phyloP scores from a whole-genome alignment of 2,888 invertebrate genomes.

The Drosophila formosana region DNA sequence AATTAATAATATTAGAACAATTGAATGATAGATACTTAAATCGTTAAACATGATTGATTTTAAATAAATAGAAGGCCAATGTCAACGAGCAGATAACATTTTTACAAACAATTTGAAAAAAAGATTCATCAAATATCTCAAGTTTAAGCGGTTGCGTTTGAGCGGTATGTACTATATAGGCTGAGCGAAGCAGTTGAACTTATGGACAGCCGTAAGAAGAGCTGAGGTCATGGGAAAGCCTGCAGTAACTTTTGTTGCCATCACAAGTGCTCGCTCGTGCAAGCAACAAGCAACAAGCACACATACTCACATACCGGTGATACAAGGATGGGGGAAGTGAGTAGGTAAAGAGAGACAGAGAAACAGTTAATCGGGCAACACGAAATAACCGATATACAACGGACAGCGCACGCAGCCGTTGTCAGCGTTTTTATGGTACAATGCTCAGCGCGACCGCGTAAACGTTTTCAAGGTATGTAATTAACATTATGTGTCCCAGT shows the following conservation, averaged over 20 bases:
- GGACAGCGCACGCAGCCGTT: constrained; percentile 36
- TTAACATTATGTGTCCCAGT: constrained; percentile 48
- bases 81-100: no score
- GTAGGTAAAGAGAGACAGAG: constrained; percentile 9
- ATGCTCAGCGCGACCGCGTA: constrained; percentile 50
- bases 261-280: background rate
- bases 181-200: background rate
- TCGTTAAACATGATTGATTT: no score
- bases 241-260: constrained; percentile 34
- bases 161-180: background rate
- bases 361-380: constrained; percentile 55
- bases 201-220: background rate
- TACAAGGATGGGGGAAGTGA: background rate
- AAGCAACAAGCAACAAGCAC: constrained; percentile 4
- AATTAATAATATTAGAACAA: no score
- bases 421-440: constrained; percentile 57
- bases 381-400: constrained; percentile 7
- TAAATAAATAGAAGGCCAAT: no score
- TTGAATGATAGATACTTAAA: no score
- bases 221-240: constrained; percentile 30
- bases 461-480: constrained; percentile 56
- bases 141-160: background rate
- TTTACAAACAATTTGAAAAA: no score
- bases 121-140: background rate
- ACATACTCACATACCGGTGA: constrained; percentile 13